Percentiles rank a stretch among this genome's conserved stretches.
Evolutionary conservation across 2,888 invertebrate species (phyloP).

Genomic region (Colostygia pectinataria): DNA sequence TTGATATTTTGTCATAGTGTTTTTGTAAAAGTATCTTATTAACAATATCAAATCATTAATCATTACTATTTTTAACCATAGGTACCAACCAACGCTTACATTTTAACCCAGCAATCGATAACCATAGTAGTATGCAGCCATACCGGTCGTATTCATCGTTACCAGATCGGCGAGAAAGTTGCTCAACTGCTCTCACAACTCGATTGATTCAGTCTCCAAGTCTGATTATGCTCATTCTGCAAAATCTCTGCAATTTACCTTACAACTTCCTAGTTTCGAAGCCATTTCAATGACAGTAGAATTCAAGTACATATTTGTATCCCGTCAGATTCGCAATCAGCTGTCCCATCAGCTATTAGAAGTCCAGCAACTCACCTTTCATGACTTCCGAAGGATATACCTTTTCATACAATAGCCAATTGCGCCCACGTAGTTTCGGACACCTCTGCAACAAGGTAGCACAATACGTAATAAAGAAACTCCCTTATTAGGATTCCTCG

Average conservation of each 20-base stretch:
- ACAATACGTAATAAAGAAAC: constrained; percentile 38
- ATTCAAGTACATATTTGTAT: constrained; percentile 8
- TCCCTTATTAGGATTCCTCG: constrained; percentile 36
- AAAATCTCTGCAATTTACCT: constrained; percentile 31
- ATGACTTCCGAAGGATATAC: constrained; percentile 34
- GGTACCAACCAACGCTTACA: constrained; percentile 36
- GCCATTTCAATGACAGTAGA: background rate
- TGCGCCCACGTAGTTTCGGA: constrained; percentile 36
- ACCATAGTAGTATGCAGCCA: constrained; percentile 44
- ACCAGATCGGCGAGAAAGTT: constrained; percentile 74
- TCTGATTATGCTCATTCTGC: constrained; percentile 42
- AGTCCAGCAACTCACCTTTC: constrained; percentile 27
- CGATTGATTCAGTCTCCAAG: constrained; percentile 59
- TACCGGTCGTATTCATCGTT: constrained; percentile 54
- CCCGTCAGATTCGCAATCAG: constrained; percentile 16
- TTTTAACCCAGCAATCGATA: constrained; percentile 37
- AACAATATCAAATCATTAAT: no score
- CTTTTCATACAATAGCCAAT: constrained; percentile 37
- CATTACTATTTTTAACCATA: background rate
- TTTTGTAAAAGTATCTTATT: no score
- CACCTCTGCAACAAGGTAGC: constrained; percentile 34
- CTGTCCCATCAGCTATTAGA: constrained; percentile 25
- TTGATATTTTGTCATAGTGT: no score
- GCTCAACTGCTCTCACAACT: constrained; percentile 66
- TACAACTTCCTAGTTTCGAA: constrained; percentile 16